Conservation (phyloP, 2,797 vertebrate genomes). For the Nyctibius grandis region DNA sequence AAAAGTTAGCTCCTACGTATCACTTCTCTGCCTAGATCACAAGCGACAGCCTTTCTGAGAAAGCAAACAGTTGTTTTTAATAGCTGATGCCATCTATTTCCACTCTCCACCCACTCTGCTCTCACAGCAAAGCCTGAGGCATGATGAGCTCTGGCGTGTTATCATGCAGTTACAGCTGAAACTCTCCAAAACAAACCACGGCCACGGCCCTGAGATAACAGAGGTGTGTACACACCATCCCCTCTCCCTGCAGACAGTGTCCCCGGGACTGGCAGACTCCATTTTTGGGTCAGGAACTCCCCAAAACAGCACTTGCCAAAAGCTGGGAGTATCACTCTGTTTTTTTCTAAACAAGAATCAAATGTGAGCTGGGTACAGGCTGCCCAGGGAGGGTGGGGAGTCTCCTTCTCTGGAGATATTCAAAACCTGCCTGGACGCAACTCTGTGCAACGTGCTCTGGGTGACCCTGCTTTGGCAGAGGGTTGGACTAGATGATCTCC, state of each 20-base stretch:
- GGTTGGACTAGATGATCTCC: no score
- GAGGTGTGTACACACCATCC: background rate
- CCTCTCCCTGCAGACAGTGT: background rate
- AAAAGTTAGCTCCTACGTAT: background rate
- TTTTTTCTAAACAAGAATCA: background rate
- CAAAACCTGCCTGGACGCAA: no score
- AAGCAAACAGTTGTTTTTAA: background rate
- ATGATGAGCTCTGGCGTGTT: rapidly evolving
- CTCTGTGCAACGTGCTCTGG: no score
- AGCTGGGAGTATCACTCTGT: background rate
- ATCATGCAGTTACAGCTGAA: background rate
- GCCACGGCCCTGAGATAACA: background rate
- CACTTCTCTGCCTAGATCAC: background rate
- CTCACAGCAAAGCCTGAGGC: background rate
- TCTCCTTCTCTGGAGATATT: no score
- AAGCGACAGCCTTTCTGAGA: background rate
- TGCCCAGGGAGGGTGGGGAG: no score
- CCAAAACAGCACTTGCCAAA: background rate
- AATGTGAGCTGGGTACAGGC: no score
- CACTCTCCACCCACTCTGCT: background rate
- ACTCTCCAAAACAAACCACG: background rate
- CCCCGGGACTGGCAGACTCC: background rate
- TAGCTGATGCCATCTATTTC: background rate
- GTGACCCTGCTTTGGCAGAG: no score
- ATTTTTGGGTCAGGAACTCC: background rate